Conservation (phyloP, 2,888 invertebrate species). For the Pediacus dermestoides region DNA sequence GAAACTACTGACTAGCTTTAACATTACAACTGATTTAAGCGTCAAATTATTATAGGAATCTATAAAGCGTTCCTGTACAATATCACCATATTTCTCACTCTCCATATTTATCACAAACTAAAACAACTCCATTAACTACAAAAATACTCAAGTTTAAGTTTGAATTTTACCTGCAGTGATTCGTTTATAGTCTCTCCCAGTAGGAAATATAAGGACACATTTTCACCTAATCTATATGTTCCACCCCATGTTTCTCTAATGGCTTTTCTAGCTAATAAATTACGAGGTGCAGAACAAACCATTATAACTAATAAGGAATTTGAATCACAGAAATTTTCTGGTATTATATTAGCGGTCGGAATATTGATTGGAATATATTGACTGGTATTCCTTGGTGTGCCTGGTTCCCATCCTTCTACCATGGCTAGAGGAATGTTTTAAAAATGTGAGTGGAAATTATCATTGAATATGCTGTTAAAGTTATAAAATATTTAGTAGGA, state of each 20-base stretch:
- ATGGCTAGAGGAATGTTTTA: constrained; percentile 34
- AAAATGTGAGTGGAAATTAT: too few species aligned
- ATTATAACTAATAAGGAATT: constrained; percentile 56
- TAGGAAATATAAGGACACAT: constrained; percentile 31
- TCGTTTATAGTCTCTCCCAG: constrained; percentile 60
- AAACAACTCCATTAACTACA: constrained; percentile 33
- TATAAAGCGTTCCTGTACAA: constrained; percentile 78
- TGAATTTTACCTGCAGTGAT: constrained; percentile 50
- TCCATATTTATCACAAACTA: constrained; percentile 65
- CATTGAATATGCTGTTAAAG: too few species aligned
- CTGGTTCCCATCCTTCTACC: constrained; percentile 68
- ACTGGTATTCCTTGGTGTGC: constrained; percentile 68
- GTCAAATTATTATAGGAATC: constrained; percentile 87
- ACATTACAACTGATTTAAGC: constrained; percentile 77
- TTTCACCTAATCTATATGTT: constrained; percentile 29
- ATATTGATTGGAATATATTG: constrained; percentile 58
- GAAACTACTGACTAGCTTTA: constrained; percentile 73
- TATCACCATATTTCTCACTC: constrained; percentile 64
- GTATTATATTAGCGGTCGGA: constrained; percentile 29
- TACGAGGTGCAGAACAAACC: constrained; percentile 69
- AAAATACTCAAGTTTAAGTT: constrained; percentile 10
- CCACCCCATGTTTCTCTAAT: constrained; percentile 71
- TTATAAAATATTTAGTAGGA: too few species aligned
- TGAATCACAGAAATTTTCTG: constrained; percentile 33
- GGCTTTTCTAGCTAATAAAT: constrained; percentile 63